A percentile compares a stretch with the other conserved stretches of the same genome.
phyloP scores from a whole-genome alignment of 2,113 vertebrate species.

The Coregonus clupeaformis region DNA sequence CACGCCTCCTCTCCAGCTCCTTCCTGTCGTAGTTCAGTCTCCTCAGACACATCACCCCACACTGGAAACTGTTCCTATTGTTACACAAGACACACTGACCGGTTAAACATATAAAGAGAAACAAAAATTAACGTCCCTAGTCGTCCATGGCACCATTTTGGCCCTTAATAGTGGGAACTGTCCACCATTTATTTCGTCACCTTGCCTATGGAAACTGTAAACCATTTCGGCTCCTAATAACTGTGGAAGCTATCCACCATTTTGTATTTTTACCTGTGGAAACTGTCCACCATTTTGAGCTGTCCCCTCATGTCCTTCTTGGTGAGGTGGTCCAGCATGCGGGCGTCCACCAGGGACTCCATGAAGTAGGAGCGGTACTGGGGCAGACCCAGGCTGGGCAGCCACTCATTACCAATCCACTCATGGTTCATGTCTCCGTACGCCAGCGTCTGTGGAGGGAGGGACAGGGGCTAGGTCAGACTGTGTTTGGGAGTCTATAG shows the following conservation, averaged over 20 bases:
- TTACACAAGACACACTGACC: conserved; percentile 29
- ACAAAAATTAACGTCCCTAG: no score
- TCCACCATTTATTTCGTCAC: not conserved
- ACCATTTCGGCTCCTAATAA: conserved; percentile 50
- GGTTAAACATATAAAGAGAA: not conserved
- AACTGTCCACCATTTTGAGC: conserved; percentile 98
- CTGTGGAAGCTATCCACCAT: conserved; percentile 79
- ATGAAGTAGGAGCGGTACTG: conserved; percentile 99
- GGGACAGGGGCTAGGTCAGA: not conserved
- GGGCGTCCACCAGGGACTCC: conserved; percentile 98
- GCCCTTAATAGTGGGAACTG: no score
- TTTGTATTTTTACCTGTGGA: conserved; percentile 81
- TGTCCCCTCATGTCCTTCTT: conserved; percentile 97
- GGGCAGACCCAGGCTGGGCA: conserved; percentile 90
- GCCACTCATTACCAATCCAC: conserved; percentile 98
- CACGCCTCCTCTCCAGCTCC: conserved; percentile 88
- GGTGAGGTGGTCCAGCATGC: conserved; percentile 97
- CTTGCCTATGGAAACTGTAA: not conserved
- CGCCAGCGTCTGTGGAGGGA: conserved; percentile 81
- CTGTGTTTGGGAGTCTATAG: not conserved
- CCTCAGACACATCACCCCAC: conserved; percentile 95
- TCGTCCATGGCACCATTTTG: no score
- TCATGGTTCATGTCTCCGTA: conserved; percentile 99
- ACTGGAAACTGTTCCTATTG: conserved; percentile 95
- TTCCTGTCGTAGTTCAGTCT: conserved; percentile 93